Evolutionary conservation across 92 coral and sea anemone species (phyloP).

Genomic region (Actinernus sp.): DNA sequence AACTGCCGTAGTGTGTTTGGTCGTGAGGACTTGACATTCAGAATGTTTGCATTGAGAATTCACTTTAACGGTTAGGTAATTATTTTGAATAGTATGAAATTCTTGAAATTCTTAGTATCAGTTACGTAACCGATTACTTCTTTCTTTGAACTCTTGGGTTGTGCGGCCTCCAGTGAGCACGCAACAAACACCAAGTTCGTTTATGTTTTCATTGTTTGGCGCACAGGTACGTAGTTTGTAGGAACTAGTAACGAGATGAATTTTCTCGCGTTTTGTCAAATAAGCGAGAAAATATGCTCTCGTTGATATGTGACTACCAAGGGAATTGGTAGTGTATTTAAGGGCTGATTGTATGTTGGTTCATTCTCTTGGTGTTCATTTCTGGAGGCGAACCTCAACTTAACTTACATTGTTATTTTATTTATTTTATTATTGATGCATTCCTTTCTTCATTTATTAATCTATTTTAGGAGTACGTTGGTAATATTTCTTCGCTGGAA

Average conservation of each 20-base stretch:
- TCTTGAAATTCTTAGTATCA: too few relatives aligned
- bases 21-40: slow-evolving; percentile 28
- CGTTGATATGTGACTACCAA: slow-evolving; percentile 1
- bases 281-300: slow-evolving; percentile 21
- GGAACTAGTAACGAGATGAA: too few relatives aligned
- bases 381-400: too few relatives aligned
- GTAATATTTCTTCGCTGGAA: too few relatives aligned
- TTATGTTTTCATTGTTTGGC: too few relatives aligned
- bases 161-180: slow-evolving; percentile 48
- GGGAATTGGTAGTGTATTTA: neutral
- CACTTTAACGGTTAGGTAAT: too few relatives aligned
- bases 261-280: slow-evolving; percentile 12
- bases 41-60: slow-evolving; percentile 55
- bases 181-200: too few relatives aligned
- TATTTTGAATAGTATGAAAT: too few relatives aligned
- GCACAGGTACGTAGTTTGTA: too few relatives aligned
- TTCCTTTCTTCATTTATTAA: neutral
- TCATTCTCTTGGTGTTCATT: slow-evolving; percentile 4
- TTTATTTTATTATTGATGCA: neutral
- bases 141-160: slow-evolving; percentile 55
- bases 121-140: too few relatives aligned
- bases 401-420: neutral
- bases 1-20: slow-evolving; percentile 46
- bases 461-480: too few relatives aligned
- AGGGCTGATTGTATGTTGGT: neutral